Base-by-base conservation (phyloP, 1,140 invertebrate species). In the Anastrepha obliqua region DNA sequence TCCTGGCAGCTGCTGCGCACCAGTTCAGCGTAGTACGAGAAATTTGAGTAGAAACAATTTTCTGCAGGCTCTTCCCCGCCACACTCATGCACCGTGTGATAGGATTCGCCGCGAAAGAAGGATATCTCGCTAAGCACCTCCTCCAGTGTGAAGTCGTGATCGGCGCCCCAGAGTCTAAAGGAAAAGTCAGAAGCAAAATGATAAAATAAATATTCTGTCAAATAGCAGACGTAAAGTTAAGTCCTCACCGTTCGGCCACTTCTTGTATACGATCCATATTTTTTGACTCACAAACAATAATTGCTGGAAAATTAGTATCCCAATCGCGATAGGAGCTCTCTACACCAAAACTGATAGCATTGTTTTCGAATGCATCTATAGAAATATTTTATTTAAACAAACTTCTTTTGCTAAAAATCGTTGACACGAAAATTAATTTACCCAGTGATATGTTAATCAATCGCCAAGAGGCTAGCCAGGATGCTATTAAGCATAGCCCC, bases 251-350 rank as follows among this genome's bases (percentile, higher is more conserved):
- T 89, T 96, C 95, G 3, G 95, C 95, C 86, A 95, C 92, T 90
- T 95, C 94, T 88, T 95, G 95, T 87, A 96, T 94, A 8, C 94
- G 93, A 88, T 94, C 93, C 89, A 94, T 94, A 88, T 95, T 96
- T 89, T 96, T 95, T 1, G 93, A 94, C 90, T 96, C 95, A 88
- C 96, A 96, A 17, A 96, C 94, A 39, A 94, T 94, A 64, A 96
- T 91, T 0, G 96, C 94, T 0, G 96, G 96, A 88, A 97, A 96
- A 44, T 95, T 90, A 0, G 96, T 96, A 88, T 95, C 92, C 96
- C 96, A 97, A 87, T 96, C 94, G 17, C 96, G 94, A 90, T 96
- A 96, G 2, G 94, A 95, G 2, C 95, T 96, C 88, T 96, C 96
- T 17, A 95, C 95, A 7, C 95, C 96, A 89, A 97, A 96, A 85